Evolutionary conservation across 2,113 vertebrate genomes (phyloP).

Genomic region (Tyto alba): DNA sequence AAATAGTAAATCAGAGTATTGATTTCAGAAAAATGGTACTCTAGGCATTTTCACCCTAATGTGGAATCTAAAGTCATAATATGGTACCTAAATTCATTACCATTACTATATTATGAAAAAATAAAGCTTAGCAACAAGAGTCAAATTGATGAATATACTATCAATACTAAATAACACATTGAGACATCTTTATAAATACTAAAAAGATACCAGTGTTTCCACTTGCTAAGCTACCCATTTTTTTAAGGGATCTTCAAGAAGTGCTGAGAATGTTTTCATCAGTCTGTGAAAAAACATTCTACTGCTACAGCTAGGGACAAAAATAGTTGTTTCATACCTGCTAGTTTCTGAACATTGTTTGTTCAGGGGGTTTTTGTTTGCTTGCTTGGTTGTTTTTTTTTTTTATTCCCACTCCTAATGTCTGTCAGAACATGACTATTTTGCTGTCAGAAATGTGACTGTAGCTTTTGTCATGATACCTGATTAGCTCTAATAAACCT

Average conservation of each 20-base stretch:
- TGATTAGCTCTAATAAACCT: neutral
- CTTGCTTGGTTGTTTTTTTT: neutral
- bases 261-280: neutral
- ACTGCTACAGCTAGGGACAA: neutral
- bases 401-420: neutral
- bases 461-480: neutral
- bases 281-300: neutral
- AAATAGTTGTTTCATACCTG: neutral
- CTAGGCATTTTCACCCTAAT: neutral
- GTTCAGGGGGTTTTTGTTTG: neutral
- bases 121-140: neutral
- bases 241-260: neutral
- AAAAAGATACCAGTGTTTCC: neutral
- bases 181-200: neutral
- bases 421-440: neutral
- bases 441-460: neutral
- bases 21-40: neutral
- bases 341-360: neutral
- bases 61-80: neutral
- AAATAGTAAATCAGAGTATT: neutral
- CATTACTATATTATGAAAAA: neutral
- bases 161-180: neutral
- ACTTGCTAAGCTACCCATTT: neutral
- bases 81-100: neutral
- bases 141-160: neutral